phyloP scores from a whole-genome alignment of 2,797 vertebrate species.

The Gymnodraco acuticeps region DNA sequence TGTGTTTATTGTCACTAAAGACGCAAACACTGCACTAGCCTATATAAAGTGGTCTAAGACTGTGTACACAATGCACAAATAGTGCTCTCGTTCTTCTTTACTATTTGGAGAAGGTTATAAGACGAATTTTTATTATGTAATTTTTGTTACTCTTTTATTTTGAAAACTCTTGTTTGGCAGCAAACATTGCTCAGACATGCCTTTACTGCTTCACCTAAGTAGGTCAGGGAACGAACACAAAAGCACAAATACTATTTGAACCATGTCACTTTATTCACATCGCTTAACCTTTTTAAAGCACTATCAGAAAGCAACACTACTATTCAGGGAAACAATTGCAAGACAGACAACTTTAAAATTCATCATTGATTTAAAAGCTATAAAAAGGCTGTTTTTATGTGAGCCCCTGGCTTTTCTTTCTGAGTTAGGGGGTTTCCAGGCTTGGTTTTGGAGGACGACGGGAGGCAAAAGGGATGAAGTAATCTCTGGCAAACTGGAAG shows the following conservation, averaged over 20 bases:
- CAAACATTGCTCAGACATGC: background rate
- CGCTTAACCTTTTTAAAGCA: background rate
- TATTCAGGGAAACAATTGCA: background rate
- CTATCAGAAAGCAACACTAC: background rate
- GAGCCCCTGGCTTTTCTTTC: background rate
- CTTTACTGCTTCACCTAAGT: too few relatives aligned
- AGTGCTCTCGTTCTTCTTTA: background rate
- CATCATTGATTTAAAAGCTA: background rate
- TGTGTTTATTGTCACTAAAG: background rate
- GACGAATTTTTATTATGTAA: background rate
- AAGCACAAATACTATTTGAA: conserved; percentile 3
- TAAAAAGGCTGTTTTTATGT: background rate
- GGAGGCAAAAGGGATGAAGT: conserved; percentile 84
- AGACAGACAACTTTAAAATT: background rate
- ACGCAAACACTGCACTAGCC: background rate
- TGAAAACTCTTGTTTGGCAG: background rate
- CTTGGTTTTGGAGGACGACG: conserved; percentile 33
- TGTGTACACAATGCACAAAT: accelerated
- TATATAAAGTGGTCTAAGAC: background rate
- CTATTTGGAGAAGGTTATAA: background rate
- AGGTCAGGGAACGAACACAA: background rate
- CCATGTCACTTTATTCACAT: conserved; percentile 31
- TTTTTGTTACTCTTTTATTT: conserved; percentile 19
- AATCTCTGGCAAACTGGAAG: conserved; percentile 87
- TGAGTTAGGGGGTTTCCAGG: conserved; percentile 22